A percentile compares a stretch with the other conserved stretches of the same genome.
Conservation (phyloP, 1,140 invertebrate species). For the Ceratitis capitata region DNA sequence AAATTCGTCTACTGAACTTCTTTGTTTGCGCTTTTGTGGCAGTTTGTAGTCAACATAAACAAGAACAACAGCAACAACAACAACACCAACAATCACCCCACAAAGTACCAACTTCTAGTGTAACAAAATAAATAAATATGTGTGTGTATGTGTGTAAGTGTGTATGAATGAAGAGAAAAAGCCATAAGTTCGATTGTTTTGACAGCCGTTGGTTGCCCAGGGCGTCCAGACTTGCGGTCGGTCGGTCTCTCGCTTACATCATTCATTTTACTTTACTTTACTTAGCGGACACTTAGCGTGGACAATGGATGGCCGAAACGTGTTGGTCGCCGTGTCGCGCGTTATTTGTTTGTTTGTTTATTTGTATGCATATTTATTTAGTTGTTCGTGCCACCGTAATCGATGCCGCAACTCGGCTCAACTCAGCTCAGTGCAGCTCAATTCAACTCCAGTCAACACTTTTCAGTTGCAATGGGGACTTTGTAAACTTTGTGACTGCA, state of each 20-base stretch:
- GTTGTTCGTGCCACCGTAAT: slow-evolving; percentile 34
- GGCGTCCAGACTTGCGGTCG: neutral
- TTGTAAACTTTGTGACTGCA: neutral
- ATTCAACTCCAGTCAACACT: neutral
- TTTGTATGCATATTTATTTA: slow-evolving; percentile 30
- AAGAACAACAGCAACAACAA: neutral
- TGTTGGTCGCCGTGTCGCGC: slow-evolving; percentile 5
- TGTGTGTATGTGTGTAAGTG: neutral
- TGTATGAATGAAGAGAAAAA: neutral
- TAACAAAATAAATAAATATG: neutral
- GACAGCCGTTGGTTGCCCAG: slow-evolving; percentile 26
- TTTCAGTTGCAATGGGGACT: neutral
- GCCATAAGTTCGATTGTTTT: slow-evolving; percentile 19
- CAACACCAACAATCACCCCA: neutral
- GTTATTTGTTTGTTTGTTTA: neutral
- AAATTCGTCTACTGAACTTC: slow-evolving; percentile 12
- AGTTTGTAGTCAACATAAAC: slow-evolving; percentile 18
- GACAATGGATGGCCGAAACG: slow-evolving; percentile 23
- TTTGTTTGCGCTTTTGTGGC: slow-evolving; percentile 36
- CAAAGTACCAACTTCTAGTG: neutral
- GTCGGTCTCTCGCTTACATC: neutral
- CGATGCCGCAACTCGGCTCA: slow-evolving; percentile 4
- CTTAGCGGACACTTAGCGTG: neutral
- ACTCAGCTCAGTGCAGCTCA: no score
- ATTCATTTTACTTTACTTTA: no score